A percentile compares a stretch with the other conserved stretches of the same genome.
Conservation (phyloP, 2,113 vertebrate genomes). For the Phaethon lepturus region DNA sequence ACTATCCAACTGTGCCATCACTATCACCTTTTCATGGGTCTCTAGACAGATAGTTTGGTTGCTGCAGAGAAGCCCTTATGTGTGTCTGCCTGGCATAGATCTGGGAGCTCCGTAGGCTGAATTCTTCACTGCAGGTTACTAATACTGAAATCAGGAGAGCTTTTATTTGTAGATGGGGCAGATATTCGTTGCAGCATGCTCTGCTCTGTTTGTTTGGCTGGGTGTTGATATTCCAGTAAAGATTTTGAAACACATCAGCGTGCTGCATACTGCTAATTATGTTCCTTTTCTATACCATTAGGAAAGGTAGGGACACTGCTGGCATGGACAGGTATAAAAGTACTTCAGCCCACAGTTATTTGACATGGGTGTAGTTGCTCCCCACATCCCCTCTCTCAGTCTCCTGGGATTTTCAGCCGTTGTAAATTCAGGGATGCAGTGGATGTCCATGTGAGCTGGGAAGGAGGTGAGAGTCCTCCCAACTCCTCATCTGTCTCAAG, state of each 20-base stretch:
- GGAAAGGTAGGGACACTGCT: neutral
- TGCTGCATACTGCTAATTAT: neutral
- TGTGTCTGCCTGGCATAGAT: neutral
- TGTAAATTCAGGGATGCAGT: neutral
- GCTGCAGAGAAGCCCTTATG: neutral
- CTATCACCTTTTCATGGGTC: neutral
- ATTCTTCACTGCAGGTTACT: slow-evolving; percentile 48
- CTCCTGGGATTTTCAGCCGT: neutral
- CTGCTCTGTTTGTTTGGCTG: slow-evolving; percentile 43
- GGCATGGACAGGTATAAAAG: neutral
- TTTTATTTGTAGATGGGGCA: slow-evolving; percentile 24
- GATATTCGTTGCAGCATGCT: slow-evolving; percentile 34
- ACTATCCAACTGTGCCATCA: slow-evolving; percentile 34
- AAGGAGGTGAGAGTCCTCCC: neutral
- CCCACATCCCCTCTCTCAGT: neutral
- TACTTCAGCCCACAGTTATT: neutral
- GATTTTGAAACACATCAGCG: neutral
- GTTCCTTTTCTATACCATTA: neutral
- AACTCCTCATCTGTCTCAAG: neutral
- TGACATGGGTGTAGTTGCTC: neutral
- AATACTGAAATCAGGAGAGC: neutral
- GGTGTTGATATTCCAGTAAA: slow-evolving; percentile 39
- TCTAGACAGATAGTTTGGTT: neutral
- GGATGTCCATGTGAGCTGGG: neutral
- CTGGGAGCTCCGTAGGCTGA: neutral